Evolutionary conservation across 1,140 invertebrate species (phyloP), one percentile per base, ranked within the genome.

Genomic region (Conopomorpha cramerella): DNA sequence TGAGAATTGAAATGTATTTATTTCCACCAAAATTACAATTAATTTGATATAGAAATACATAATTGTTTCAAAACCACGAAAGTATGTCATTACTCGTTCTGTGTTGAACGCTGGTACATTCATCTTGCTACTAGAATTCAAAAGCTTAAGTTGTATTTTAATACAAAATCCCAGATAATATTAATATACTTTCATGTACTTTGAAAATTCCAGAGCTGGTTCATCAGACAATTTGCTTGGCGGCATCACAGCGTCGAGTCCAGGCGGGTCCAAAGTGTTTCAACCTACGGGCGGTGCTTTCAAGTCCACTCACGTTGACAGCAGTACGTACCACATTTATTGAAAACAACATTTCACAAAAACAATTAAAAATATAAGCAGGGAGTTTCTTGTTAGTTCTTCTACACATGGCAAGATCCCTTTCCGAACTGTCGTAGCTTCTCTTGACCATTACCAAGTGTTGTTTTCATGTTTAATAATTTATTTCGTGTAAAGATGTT

Each of bases 201-300:
- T n/a, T n/a, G n/a, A n/a, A n/a, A n/a, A n/a, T 53, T 59, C 29
- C 47, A 79, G 73, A 41, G 80, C 78, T 26, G 68, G 71, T n/a
- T 83, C 81, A 10, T 79, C 81, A 1, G 68, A 80, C 27, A 81
- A 71, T 45, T 64, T 78, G 8, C 66, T 63, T 28, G 72, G 43
- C 35, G 58, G 61, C n/a, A 64, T 78, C 11, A 78, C 76, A 1
- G 76, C 73, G 3, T 78, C 73, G 8, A 91, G 90, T 78, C 90
- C 89, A 25, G 85, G 82, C 28, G 89, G 89, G 30, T 83, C 90
- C 37, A 86, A 87, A 46, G 87, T 86, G 48, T 93, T 93, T 72
- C 91, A 93, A 72, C 90, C 91, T 4, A 92, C 89, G 35, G 90
- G 91, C 28, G 89, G 90, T 15, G 91, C 91, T 28, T 94, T 94